Conservation (phyloP, 1,140 invertebrate genomes). For the Centruroides vittatus region DNA sequence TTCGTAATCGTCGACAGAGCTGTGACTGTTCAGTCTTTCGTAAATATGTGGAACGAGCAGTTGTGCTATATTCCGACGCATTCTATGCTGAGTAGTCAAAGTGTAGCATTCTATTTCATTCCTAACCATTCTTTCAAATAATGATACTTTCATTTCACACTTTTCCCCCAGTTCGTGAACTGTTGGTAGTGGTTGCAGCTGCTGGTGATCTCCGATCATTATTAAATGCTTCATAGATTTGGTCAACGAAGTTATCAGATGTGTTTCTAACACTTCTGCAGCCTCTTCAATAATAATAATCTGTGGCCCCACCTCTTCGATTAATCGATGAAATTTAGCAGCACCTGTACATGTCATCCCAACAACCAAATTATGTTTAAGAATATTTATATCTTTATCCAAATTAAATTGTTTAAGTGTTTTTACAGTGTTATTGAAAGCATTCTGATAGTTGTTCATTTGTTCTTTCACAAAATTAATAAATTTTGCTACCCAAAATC, state of each 20-base stretch:
- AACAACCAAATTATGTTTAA: slow-evolving; percentile 29
- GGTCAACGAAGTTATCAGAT: slow-evolving; percentile 56
- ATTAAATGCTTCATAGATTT: slow-evolving; percentile 59
- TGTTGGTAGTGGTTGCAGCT: slow-evolving; percentile 31
- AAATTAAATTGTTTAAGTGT: no score
- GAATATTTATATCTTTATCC: slow-evolving; percentile 1
- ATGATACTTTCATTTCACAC: slow-evolving; percentile 29
- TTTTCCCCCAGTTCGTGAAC: slow-evolving; percentile 27
- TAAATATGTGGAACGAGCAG: slow-evolving; percentile 11
- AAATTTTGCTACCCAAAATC: no score
- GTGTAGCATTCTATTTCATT: slow-evolving; percentile 1
- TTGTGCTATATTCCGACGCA: slow-evolving; percentile 7
- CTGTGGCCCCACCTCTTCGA: slow-evolving; percentile 43
- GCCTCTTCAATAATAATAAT: slow-evolving; percentile 69
- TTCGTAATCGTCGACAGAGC: neutral
- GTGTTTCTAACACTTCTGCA: slow-evolving; percentile 64
- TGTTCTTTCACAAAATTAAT: no score
- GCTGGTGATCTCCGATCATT: slow-evolving; percentile 51
- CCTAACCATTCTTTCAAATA: slow-evolving; percentile 18
- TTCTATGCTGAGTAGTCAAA: slow-evolving; percentile 11
- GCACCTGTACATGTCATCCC: slow-evolving; percentile 66
- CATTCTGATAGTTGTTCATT: no score
- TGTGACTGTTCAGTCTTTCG: neutral
- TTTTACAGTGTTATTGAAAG: no score
- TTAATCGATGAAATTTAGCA: slow-evolving; percentile 43